Base-by-base conservation (phyloP, 2,113 vertebrate genomes). In the Paramormyrops kingsleyae region DNA sequence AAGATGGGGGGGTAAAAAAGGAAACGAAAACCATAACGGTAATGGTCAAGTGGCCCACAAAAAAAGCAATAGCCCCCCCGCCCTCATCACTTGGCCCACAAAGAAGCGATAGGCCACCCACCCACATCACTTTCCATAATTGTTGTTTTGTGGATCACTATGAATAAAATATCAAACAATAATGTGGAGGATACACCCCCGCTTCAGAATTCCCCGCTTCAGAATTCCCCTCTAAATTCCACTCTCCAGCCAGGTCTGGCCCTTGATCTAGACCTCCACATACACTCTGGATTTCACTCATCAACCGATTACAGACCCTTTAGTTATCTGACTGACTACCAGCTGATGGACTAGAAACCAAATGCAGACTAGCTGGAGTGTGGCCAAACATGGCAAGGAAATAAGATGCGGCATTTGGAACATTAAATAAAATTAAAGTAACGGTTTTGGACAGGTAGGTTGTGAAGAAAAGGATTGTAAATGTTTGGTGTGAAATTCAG, bases 11-110 rank as follows among this genome's bases (percentile, higher is more conserved):
- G 21, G 10, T 4, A 74, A 74, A 74, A 74, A 17, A 77, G 35
- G 17, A 42, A 90, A 92, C 91, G 93, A 93, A 91, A 88, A 92
- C 92, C 92, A 92, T 93, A 92, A 94, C 94, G 93, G 90, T 93
- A 93, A 91, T 92, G 93, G 91, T 93, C 92, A 94, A 92, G 93
- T 88, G 89, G 89, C 84, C 89, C 90, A 88, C 87, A 46, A 88
- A 90, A 90, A 87, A 85, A 59, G 70, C 87, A 53, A 88, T 42
- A 35, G 39, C 19, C 56, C 83, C 90, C 88, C 53, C 5, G 1
- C 53, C 53, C 5, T 42, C 5, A 92, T 94, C 92, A 91, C 92
- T 92, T 94, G 90, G 89, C 84, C 89, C 90, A 88, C 88, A 56
- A 87, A 90, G 88, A 87, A 59, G 70, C 88, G 52, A 92, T 56